Evolutionary conservation across 2,797 vertebrate species (phyloP).

Genomic region (Chlorospingus semifuscus): DNA sequence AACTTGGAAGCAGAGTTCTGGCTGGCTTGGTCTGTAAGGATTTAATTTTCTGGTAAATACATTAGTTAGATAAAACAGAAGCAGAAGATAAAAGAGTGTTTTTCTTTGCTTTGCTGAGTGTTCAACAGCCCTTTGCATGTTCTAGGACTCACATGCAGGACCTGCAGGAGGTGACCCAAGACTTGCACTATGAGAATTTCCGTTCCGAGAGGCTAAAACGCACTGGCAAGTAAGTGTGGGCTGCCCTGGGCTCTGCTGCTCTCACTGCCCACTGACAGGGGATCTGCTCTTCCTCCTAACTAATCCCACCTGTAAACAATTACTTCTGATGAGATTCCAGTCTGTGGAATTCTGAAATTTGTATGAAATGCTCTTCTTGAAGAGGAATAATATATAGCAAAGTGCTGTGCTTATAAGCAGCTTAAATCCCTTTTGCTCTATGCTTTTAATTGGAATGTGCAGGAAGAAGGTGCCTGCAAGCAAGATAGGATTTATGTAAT

Average conservation of each 20-base stretch:
- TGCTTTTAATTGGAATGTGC: not conserved
- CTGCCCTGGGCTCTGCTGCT: not conserved
- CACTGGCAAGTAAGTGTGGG: conserved; percentile 75
- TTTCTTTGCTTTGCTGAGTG: not conserved
- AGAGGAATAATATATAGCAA: not conserved
- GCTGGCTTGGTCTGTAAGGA: not conserved
- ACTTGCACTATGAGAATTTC: conserved; percentile 92
- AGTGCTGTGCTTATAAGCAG: not conserved
- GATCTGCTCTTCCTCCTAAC: not conserved
- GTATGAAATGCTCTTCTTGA: not conserved
- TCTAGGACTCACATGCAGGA: conserved; percentile 92
- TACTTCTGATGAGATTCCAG: not conserved
- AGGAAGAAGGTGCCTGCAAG: not conserved
- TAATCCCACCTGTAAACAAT: not conserved
- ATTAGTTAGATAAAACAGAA: not conserved
- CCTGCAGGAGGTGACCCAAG: conserved; percentile 89
- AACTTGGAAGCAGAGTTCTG: not conserved
- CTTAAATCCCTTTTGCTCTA: not conserved
- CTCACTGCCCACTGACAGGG: not conserved
- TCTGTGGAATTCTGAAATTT: not conserved
- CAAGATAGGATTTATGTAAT: not conserved
- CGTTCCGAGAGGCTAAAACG: conserved; percentile 89
- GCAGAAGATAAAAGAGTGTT: not conserved
- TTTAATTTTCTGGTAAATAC: not conserved
- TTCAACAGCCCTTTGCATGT: not conserved